These are phyloP conservation scores for Bungarus multicinctus DNA, from an alignment of 2,113 vertebrate species.

Conservation along the genomic window DNA sequence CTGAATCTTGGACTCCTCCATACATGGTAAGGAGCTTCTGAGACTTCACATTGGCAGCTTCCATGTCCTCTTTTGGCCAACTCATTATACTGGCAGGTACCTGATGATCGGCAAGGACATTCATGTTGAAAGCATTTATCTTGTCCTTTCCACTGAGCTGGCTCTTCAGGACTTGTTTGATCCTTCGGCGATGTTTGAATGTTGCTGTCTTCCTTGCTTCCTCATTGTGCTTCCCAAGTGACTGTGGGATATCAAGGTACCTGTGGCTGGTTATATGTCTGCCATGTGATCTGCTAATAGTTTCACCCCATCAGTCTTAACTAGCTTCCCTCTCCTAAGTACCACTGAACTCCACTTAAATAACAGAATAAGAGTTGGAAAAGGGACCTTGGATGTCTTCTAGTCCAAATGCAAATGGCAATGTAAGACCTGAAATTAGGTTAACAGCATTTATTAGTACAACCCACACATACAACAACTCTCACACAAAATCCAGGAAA, in stretches of 20 bases:
- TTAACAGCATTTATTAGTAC: not conserved
- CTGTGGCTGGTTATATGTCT: not conserved
- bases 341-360: not conserved
- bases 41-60: not conserved
- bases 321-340: not conserved
- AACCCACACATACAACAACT: not conserved
- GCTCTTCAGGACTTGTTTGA: not conserved
- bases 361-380: not conserved
- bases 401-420: not conserved
- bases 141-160: not conserved
- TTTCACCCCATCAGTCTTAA: not conserved
- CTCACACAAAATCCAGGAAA: not conserved
- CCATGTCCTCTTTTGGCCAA: not conserved
- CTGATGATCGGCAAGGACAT: not conserved
- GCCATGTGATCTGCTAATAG: not conserved
- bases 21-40: not conserved
- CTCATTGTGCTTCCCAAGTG: not conserved
- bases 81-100: not conserved
- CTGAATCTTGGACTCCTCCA: not conserved
- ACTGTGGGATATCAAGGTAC: not conserved
- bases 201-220: not conserved
- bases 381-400: not conserved
- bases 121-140: not conserved
- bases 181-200: not conserved
- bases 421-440: not conserved